Conservation (phyloP, 2,797 vertebrate genomes). For the Bradypodion ventrale region DNA sequence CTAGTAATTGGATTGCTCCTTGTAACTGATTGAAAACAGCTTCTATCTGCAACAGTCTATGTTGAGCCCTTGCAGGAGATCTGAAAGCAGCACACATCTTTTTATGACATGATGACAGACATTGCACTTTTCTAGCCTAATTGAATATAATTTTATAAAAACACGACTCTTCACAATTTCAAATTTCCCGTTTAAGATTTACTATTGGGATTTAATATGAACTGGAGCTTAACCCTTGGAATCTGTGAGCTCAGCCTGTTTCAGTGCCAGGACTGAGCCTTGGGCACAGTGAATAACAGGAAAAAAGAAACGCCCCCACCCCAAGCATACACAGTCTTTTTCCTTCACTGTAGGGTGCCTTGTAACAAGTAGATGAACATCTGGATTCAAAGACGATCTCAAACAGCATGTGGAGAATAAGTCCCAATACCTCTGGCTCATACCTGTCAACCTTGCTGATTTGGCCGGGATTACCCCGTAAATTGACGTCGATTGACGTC, state of each 20-base stretch:
- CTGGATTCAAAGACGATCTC: neutral
- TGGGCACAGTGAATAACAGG: neutral
- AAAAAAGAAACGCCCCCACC: neutral
- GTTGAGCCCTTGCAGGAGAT: conserved; percentile 78
- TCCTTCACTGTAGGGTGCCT: neutral
- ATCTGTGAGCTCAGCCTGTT: neutral
- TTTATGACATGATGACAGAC: conserved; percentile 99
- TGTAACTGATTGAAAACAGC: conserved; percentile 98
- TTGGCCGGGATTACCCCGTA: no score
- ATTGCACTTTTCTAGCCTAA: conserved; percentile 97
- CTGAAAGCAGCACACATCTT: conserved; percentile 96
- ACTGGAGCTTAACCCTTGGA: neutral
- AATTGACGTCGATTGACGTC: no score
- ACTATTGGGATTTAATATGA: conserved; percentile 42
- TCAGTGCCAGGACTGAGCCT: neutral
- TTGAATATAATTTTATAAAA: conserved; percentile 90
- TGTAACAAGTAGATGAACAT: neutral
- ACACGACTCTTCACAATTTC: conserved; percentile 87
- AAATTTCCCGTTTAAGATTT: conserved; percentile 81
- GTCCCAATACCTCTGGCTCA: neutral
- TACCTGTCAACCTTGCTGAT: no score
- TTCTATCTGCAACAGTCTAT: conserved; percentile 83
- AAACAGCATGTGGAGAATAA: no score
- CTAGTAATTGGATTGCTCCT: conserved; percentile 95
- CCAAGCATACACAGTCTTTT: neutral